Conservation (phyloP, 2,888 invertebrate genomes). For the Gisinianus flammeolus region DNA sequence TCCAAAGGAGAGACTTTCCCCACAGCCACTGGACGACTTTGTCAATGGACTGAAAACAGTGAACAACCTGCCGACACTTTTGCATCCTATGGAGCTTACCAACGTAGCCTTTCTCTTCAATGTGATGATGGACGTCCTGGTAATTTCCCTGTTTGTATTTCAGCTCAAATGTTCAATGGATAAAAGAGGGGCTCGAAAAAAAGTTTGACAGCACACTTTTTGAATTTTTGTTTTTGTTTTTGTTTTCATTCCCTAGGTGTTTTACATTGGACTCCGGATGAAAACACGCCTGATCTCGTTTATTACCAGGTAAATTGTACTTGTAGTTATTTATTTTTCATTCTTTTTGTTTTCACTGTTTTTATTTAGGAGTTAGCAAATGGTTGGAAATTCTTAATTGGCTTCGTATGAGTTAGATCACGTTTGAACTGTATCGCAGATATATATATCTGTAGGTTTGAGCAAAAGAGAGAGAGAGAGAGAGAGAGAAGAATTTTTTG, state of each 20-base stretch:
- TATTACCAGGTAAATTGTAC: slow-evolving; percentile 78
- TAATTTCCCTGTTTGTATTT: not conserved
- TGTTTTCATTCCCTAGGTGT: slow-evolving; percentile 64
- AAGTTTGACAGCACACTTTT: not conserved
- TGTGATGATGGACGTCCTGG: slow-evolving; percentile 81
- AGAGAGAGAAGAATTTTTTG: too few species aligned
- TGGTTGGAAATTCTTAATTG: too few species aligned
- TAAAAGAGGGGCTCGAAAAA: not conserved
- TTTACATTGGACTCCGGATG: slow-evolving; percentile 85
- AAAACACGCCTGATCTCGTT: slow-evolving; percentile 84
- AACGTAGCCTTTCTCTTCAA: slow-evolving; percentile 78
- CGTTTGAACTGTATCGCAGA: too few species aligned
- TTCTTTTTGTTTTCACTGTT: too few species aligned
- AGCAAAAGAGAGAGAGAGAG: too few species aligned
- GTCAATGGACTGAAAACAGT: slow-evolving; percentile 81
- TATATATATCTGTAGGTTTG: too few species aligned
- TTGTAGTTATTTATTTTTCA: too few species aligned
- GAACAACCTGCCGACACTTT: slow-evolving; percentile 76
- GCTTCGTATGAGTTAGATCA: too few species aligned
- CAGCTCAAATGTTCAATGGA: not conserved
- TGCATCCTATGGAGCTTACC: slow-evolving; percentile 87
- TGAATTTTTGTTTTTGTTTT: not conserved
- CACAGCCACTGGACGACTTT: slow-evolving; percentile 80
- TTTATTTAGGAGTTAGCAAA: too few species aligned
- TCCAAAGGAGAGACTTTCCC: slow-evolving; percentile 74